Base-by-base conservation (phyloP, 1,140 invertebrate genomes). In the Polypedilum pembai region DNA sequence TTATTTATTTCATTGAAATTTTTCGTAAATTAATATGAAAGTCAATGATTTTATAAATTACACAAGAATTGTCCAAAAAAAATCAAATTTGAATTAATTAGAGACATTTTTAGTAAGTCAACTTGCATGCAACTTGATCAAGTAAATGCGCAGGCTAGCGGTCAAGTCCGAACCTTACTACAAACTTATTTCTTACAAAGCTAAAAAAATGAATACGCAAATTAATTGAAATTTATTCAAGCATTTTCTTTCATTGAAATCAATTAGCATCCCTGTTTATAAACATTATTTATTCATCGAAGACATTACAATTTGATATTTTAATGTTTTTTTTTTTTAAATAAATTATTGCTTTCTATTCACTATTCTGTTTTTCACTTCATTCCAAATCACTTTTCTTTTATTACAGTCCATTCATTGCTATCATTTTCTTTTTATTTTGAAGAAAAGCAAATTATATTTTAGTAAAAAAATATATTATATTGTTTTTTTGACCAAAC, bases 301-400 rank as follows among this genome's bases (percentile, higher is more conserved):
- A 56, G 45, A 56, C 45, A 56, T 12, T n/a, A 3, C 24, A 33
- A 33, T 56, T 56, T 56, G 45, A 56, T 56, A 45, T 45, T 45
- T 10, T 10, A 45, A n/a, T 10, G 41, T 45, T 45, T 45, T 56
- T 56, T 15, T n/a, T 15, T 10, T n/a, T 56, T 56, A n/a, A 12
- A 56, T 56, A 56, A 56, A 56, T 56, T 56, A 56, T 56, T 56
- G 45, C 45, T 56, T n/a, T 56, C 45, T 56, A n/a, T 56, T 56
- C 45, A n/a, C 41, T 56, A 4, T 56, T 56, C 45, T 15, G 3
- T 4, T 56, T 56, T 56, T 15, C 45, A 56, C n/a, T 56, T 15
- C n/a, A 12, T n/a, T 15, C n/a, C 45, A 56, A 56, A 56, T 56
- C 45, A 56, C 45, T 56, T 56, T 45, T 45, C 41, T 45, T 33